Evolutionary conservation across 2,113 vertebrate species (phyloP).

Genomic region (Vimba vimba): DNA sequence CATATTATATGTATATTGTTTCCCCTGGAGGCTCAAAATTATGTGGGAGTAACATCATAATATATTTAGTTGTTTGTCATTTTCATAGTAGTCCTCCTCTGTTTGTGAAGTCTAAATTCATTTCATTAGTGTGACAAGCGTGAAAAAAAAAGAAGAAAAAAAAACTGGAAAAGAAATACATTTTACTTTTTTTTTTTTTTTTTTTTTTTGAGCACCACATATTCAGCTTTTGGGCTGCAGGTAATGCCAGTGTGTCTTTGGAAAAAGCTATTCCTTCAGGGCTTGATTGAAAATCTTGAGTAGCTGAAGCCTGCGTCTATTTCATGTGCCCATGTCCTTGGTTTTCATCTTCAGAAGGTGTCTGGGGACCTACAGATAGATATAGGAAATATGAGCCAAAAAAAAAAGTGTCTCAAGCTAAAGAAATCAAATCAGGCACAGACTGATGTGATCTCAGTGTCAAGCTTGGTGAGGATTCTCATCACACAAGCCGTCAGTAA

Average conservation of each 20-base stretch:
- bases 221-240: background rate
- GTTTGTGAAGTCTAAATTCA: background rate
- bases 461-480: slow-evolving; percentile 25
- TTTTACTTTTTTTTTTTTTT: background rate
- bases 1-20: too few relatives aligned
- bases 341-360: slow-evolving; percentile 35
- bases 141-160: background rate
- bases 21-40: background rate
- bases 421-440: slow-evolving; percentile 34
- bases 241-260: slow-evolving; percentile 6
- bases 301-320: background rate
- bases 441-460: slow-evolving; percentile 26
- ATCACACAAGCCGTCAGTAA: slow-evolving; percentile 3
- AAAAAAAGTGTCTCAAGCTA: background rate
- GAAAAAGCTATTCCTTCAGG: slow-evolving; percentile 37
- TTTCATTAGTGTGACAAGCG: background rate
- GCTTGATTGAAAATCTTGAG: slow-evolving; percentile 39
- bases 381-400: slow-evolving; percentile 39
- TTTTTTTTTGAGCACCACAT: background rate
- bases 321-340: slow-evolving; percentile 40
- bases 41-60: background rate
- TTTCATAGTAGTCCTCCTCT: background rate
- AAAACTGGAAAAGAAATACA: background rate
- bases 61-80: background rate
- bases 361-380: slow-evolving; percentile 23